phyloP scores from a whole-genome alignment of 1,140 invertebrate genomes.

The Macrobrachium nipponense region DNA sequence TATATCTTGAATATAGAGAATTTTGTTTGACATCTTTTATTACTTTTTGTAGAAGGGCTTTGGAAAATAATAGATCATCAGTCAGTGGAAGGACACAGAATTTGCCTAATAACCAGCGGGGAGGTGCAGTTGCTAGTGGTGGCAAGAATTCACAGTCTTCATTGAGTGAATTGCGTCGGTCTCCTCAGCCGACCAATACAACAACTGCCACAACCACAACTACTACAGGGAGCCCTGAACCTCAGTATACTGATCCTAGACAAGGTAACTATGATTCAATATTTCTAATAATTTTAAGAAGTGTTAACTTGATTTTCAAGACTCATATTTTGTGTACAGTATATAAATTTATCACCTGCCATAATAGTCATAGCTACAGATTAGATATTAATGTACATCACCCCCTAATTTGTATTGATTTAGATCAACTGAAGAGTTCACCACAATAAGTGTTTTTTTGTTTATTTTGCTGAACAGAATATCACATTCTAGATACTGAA shows the following conservation, averaged over 20 bases:
- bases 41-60: too few relatives aligned
- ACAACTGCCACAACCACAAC: conserved; percentile 49
- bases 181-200: conserved; percentile 50
- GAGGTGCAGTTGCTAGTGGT: background rate
- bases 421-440: too few relatives aligned
- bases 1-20: too few relatives aligned
- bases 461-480: too few relatives aligned
- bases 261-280: conserved; percentile 30
- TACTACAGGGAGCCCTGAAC: conserved; percentile 49
- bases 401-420: too few relatives aligned
- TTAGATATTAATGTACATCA: too few relatives aligned
- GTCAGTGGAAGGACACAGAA: background rate
- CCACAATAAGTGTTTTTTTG: too few relatives aligned
- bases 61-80: too few relatives aligned
- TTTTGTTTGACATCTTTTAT: too few relatives aligned
- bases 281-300: background rate
- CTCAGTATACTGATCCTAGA: conserved; percentile 52
- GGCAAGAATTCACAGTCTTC: conserved; percentile 45
- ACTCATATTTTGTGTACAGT: background rate
- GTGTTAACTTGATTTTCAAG: background rate
- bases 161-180: conserved; percentile 44
- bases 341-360: background rate
- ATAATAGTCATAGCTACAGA: too few relatives aligned
- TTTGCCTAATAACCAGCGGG: conserved; percentile 43
- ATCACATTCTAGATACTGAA: too few relatives aligned